Conservation (phyloP, 1,140 invertebrate genomes). For the Microvelia longipes region DNA sequence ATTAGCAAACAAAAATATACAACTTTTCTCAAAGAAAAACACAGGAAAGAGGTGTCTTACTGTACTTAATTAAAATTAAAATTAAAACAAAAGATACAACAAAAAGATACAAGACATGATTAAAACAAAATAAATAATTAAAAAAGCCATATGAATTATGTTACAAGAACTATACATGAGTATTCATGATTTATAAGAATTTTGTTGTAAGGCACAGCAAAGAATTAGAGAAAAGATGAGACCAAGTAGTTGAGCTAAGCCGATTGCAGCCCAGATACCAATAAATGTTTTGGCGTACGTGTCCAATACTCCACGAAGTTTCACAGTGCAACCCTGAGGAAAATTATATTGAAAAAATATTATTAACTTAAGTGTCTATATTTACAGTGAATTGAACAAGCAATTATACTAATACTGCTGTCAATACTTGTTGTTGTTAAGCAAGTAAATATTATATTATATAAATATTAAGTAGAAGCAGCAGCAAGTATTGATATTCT, state of each 20-base stretch:
- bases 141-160: background rate
- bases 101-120: constrained; percentile 1
- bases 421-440: background rate
- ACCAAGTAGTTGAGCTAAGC: constrained; percentile 52
- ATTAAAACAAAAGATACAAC: constrained; percentile 1
- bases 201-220: constrained; percentile 47
- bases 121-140: background rate
- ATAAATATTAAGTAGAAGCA: background rate
- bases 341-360: constrained; percentile 22
- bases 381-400: background rate
- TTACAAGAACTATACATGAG: constrained; percentile 6
- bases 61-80: too few species aligned
- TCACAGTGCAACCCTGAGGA: constrained; percentile 53
- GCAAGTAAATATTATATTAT: background rate
- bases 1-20: too few species aligned
- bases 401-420: background rate
- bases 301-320: constrained; percentile 44
- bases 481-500: too few species aligned
- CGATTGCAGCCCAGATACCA: constrained; percentile 43
- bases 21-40: too few species aligned
- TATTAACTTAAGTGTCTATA: background rate
- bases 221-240: constrained; percentile 62
- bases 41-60: too few species aligned
- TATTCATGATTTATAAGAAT: constrained; percentile 23
- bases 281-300: constrained; percentile 45